These are phyloP conservation scores for Parnassius mnemosyne DNA, from an alignment of 2,888 invertebrate genomes.

Conservation along the genomic window DNA sequence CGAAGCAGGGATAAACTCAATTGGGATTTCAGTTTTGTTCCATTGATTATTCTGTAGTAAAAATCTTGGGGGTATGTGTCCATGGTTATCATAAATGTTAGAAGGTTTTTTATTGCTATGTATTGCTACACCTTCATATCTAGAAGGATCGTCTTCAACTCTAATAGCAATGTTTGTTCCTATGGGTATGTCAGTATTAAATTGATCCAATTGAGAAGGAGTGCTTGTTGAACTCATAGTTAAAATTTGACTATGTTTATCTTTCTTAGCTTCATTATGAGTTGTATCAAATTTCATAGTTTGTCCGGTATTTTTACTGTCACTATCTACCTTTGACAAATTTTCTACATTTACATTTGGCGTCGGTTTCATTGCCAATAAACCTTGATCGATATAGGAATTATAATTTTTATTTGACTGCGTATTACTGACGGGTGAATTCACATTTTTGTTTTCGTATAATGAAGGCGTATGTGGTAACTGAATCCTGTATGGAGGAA, in stretches of 20 bases:
- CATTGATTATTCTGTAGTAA: constrained; percentile 56
- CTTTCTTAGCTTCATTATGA: constrained; percentile 58
- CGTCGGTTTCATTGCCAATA: constrained; percentile 42
- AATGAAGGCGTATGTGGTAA: constrained; percentile 51
- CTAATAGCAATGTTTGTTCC: constrained; percentile 74
- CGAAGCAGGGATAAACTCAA: constrained; percentile 24
- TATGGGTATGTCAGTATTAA: constrained; percentile 73
- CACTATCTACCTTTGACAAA: constrained; percentile 40
- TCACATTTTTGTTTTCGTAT: constrained; percentile 43
- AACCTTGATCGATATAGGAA: constrained; percentile 34
- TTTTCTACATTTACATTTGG: constrained; percentile 49
- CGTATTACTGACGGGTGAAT: constrained; percentile 33
- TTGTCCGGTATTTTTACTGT: constrained; percentile 56
- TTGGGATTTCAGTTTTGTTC: constrained; percentile 52
- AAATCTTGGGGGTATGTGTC: constrained; percentile 43
- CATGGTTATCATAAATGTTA: constrained; percentile 43
- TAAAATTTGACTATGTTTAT: constrained; percentile 53
- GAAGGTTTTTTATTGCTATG: constrained; percentile 51
- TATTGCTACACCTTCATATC: constrained; percentile 52
- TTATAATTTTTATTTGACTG: constrained; percentile 32
- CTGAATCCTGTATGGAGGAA: constrained; percentile 66
- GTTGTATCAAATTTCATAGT: constrained; percentile 66
- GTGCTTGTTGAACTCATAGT: constrained; percentile 63
- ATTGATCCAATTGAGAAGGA: constrained; percentile 47
- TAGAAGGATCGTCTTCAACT: constrained; percentile 65